Evolutionary conservation across 2,797 vertebrate species (phyloP), one percentile per base, ranked within the genome.

Genomic region (Benthosema pterotum): DNA sequence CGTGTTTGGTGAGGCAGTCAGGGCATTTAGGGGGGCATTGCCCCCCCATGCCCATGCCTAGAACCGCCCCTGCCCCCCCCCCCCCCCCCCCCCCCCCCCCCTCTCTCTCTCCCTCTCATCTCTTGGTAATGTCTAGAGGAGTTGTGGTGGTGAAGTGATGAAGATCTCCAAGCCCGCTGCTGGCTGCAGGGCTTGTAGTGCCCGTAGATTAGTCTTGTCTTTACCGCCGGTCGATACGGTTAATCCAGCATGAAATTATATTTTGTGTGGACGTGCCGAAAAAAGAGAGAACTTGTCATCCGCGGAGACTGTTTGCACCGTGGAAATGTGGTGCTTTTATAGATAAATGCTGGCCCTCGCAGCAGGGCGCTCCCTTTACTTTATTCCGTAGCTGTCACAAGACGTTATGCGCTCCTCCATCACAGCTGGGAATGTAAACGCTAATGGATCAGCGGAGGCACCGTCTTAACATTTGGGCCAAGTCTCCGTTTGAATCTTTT

Each of bases 201-300:
- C 72, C 78, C 48, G 71, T 47, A 87, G 68, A 90, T 86, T 79
- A 82, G 67, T 82, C 67, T 83, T 83, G 69, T 67, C 63, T 38
- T 79, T 78, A 79, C 77, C 78, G 77, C 80, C 83, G 87, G 89
- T 93, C 90, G 91, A 91, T 91, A 87, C 69, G 79, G 74, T 87
- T 92, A 91, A 93, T 90, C 87, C 90, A 82, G 87, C 90, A 89
- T 91, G 89, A 92, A 92, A 92, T 92, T 89, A 88, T 91, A 85
- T 88, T 92, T 91, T 88, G 85, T 89, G 84, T 55, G 72, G 72
- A 82, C 72, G 82, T 86, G 79, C 75, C n/a, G 80, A 81, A 68
- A 83, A 79, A 82, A 28, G 53, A 79, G 75, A 77, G 63, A 28
- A 66, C 85, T 82, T 89, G 88, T 90, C 89, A 86, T 89, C 71